These are phyloP conservation scores for Atherinomorus stipes DNA, from an alignment of 2,113 vertebrate species.

Conservation along the genomic window DNA sequence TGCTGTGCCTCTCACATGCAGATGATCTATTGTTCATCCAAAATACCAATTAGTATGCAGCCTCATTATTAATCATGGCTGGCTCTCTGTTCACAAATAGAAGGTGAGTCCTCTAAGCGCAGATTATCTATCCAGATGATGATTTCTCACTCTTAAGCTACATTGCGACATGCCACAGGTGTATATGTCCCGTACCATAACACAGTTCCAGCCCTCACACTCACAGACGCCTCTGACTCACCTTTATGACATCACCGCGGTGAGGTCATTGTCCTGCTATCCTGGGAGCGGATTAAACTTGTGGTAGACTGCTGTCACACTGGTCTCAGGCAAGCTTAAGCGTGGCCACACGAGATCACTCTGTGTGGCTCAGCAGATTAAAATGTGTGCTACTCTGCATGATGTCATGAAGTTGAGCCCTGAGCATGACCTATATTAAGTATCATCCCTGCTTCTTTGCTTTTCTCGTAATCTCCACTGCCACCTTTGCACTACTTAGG, in stretches of 20 bases:
- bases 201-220: neutral
- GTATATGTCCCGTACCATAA: conserved; percentile 1
- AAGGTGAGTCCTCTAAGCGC: neutral
- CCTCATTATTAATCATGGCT: neutral
- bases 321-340: conserved; percentile 53
- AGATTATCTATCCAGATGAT: neutral
- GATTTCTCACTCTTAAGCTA: neutral
- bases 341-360: conserved; percentile 39
- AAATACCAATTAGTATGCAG: neutral
- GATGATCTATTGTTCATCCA: conserved; percentile 2
- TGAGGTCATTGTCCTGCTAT: conserved; percentile 54
- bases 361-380: conserved; percentile 66
- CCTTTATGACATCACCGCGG: conserved; percentile 61
- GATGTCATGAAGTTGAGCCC: conserved; percentile 60
- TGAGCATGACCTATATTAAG: conserved; percentile 49
- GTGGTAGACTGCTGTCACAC: conserved; percentile 29
- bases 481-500: neutral
- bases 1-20: neutral
- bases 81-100: neutral
- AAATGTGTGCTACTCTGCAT: conserved; percentile 47
- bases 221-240: conserved; percentile 49
- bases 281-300: conserved; percentile 47
- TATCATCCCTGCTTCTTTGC: conserved; percentile 8
- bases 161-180: conserved; percentile 1
- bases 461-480: neutral